Conservation (phyloP, 2,888 invertebrate genomes). For the Fabriciana adippe region DNA sequence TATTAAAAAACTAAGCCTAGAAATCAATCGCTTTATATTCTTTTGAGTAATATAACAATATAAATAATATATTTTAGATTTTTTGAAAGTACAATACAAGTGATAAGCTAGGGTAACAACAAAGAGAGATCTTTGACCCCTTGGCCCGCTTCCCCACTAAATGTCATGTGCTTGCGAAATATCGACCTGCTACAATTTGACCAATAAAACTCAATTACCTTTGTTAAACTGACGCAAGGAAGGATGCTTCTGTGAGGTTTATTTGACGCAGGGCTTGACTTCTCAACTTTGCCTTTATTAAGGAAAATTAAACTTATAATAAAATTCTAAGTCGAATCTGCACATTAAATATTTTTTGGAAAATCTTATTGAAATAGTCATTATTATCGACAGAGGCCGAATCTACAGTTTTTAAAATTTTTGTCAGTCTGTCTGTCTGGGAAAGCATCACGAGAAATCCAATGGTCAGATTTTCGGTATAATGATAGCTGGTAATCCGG, state of each 20-base stretch:
- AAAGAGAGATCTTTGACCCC: slow-evolving; percentile 66
- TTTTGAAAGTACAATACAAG: slow-evolving; percentile 23
- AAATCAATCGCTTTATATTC: not conserved
- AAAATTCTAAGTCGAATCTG: no score
- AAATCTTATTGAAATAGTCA: no score
- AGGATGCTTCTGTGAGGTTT: slow-evolving; percentile 16
- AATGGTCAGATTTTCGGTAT: no score
- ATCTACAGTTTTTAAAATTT: no score
- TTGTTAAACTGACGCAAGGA: slow-evolving; percentile 31
- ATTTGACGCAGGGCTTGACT: not conserved
- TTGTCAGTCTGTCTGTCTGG: no score
- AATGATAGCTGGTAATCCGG: no score
- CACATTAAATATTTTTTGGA: no score
- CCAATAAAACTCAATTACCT: slow-evolving; percentile 37
- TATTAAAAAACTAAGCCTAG: not conserved
- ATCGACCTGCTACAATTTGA: slow-evolving; percentile 35
- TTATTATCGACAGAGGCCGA: no score
- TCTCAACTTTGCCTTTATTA: no score
- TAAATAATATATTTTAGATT: slow-evolving; percentile 14
- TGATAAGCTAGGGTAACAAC: slow-evolving; percentile 47
- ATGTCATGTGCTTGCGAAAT: slow-evolving; percentile 50
- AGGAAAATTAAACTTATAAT: no score
- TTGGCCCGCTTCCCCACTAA: slow-evolving; percentile 56
- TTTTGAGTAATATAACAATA: slow-evolving; percentile 12
- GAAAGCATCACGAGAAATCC: no score